A percentile compares a stretch with the other conserved stretches of the same genome.
These are phyloP conservation scores for Enteromius paludinosus DNA, from an alignment of 2,797 vertebrate species.

Conservation along the genomic window DNA sequence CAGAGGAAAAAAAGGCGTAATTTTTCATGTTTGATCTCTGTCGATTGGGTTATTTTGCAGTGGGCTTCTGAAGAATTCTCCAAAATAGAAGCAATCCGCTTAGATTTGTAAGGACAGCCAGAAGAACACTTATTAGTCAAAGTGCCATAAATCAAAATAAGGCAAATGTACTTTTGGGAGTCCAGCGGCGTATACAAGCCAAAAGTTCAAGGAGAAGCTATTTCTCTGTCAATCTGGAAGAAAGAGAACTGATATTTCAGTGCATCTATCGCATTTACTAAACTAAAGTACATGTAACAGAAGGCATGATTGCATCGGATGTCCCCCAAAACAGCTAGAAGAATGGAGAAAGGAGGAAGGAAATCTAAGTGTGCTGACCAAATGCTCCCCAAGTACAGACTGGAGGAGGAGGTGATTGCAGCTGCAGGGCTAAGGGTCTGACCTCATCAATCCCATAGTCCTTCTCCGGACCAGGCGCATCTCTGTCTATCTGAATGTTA, in stretches of 20 bases:
- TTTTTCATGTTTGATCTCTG: conserved; percentile 48
- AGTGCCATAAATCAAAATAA: conserved; percentile 36
- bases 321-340: not conserved
- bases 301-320: not conserved
- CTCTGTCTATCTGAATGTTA: conserved; percentile 28
- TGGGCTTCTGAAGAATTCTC: conserved; percentile 9
- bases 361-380: not conserved
- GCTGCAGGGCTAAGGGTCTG: conserved; percentile 12
- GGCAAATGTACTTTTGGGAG: conserved; percentile 28
- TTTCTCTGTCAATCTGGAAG: conserved; percentile 18
- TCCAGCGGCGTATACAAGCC: conserved; percentile 5
- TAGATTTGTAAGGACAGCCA: conserved; percentile 26
- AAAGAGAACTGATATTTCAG: conserved; percentile 12
- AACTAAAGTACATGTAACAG: not conserved
- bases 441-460: conserved; percentile 27
- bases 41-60: conserved; percentile 40
- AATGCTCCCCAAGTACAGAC: not conserved
- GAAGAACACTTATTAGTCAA: conserved; percentile 26
- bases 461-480: not conserved
- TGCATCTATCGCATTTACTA: conserved; percentile 2
- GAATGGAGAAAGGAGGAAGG: not conserved
- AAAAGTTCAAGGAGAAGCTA: conserved; percentile 33
- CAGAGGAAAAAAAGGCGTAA: conserved; percentile 2
- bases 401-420: not conserved
- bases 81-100: conserved; percentile 34